Conservation (phyloP, 2,888 invertebrate species). For the Sympetrum striolatum region DNA sequence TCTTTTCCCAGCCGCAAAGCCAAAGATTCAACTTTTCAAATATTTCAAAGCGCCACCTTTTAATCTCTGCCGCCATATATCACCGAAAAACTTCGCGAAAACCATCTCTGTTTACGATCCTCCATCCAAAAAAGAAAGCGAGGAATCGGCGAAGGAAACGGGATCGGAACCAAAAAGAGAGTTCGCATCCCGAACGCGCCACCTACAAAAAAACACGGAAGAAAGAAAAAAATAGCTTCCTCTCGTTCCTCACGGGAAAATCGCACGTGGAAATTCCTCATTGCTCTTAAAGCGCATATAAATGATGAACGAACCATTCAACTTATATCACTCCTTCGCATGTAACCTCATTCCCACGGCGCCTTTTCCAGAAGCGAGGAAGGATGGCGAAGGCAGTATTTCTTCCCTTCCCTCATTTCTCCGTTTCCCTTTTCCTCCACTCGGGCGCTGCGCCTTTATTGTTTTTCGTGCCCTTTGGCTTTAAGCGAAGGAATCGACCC, state of each 20-base stretch:
- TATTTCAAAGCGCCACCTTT: too few relatives aligned
- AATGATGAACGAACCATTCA: background rate
- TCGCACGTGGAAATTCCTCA: background rate
- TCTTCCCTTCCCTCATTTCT: background rate
- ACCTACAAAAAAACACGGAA: background rate
- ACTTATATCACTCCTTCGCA: background rate
- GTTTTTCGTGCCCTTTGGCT: slow-evolving; percentile 34
- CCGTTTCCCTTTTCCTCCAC: background rate
- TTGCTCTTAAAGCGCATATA: background rate
- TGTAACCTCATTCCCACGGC: background rate
- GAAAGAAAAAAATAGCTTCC: background rate
- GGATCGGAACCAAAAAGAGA: too few relatives aligned
- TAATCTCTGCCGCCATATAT: too few relatives aligned
- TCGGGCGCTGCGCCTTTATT: background rate
- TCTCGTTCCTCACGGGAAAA: background rate
- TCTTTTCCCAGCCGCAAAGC: too few relatives aligned
- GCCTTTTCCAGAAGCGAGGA: background rate
- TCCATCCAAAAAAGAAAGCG: too few relatives aligned
- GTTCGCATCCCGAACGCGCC: background rate
- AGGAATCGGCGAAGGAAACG: too few relatives aligned
- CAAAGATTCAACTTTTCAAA: too few relatives aligned
- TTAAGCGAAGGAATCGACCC: slow-evolving; percentile 29
- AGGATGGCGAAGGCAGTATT: background rate
- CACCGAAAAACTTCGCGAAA: too few relatives aligned
- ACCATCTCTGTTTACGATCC: too few relatives aligned